Evolutionary conservation across 2,113 vertebrate species (phyloP).

Genomic region (Xenopus borealis): DNA sequence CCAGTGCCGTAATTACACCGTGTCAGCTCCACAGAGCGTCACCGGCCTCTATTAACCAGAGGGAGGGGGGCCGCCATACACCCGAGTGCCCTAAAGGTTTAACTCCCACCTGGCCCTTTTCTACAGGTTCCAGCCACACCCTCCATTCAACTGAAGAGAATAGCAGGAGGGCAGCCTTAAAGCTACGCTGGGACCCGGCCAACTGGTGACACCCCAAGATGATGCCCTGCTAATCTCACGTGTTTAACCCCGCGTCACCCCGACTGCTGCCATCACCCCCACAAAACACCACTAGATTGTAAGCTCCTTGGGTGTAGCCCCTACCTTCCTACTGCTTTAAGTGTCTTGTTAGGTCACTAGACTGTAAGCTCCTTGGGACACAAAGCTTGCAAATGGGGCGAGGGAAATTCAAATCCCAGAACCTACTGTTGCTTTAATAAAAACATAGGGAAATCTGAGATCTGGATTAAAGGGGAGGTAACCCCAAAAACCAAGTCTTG

Average conservation of each 20-base stretch:
- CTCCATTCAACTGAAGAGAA: slow-evolving; percentile 23
- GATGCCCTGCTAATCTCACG: not conserved
- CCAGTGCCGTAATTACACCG: slow-evolving; percentile 13
- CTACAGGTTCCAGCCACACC: slow-evolving; percentile 17
- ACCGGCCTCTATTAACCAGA: not conserved
- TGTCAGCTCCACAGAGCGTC: not conserved
- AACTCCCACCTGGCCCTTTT: slow-evolving; percentile 18
- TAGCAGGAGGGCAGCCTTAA: slow-evolving; percentile 10
- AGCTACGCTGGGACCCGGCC: slow-evolving; percentile 19
- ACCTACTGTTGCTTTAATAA: too few species aligned
- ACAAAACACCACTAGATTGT: not conserved
- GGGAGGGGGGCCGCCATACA: not conserved
- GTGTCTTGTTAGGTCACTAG: too few species aligned
- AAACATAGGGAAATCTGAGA: too few species aligned
- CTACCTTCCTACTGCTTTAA: too few species aligned
- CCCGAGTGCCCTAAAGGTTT: not conserved
- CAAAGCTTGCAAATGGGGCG: too few species aligned
- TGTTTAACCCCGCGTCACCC: slow-evolving; percentile 10
- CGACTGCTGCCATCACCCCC: not conserved
- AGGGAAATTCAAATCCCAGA: too few species aligned
- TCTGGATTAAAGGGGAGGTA: too few species aligned
- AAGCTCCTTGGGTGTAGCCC: not conserved
- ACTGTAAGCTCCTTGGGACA: too few species aligned
- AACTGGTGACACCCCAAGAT: slow-evolving; percentile 10
- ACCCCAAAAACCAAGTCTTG: too few species aligned